Percentiles rank a stretch among this genome's conserved stretches.
phyloP scores from a whole-genome alignment of 2,888 invertebrate genomes.

The Ditula angustiorana region DNA sequence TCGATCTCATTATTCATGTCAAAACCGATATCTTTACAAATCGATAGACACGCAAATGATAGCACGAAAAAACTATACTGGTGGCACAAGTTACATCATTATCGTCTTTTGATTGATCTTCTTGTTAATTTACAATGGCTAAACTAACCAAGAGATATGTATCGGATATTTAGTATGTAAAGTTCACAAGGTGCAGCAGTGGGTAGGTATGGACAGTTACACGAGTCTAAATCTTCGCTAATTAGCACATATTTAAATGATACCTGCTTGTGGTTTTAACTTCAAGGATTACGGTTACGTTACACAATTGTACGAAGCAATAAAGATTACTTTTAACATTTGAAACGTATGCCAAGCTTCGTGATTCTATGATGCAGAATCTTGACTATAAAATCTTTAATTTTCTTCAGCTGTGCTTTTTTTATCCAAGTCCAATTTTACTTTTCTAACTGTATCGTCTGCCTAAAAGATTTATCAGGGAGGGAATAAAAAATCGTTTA shows the following conservation, averaged over 20 bases:
- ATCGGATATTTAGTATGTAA: neutral
- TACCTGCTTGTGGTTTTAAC: slow-evolving; percentile 16
- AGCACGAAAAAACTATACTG: slow-evolving; percentile 19
- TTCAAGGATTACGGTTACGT: slow-evolving; percentile 27
- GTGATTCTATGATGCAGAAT: neutral
- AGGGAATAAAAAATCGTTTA: too few species aligned
- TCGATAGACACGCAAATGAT: slow-evolving; percentile 26
- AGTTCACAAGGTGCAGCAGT: neutral
- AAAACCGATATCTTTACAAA: slow-evolving; percentile 27
- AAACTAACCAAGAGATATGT: neutral
- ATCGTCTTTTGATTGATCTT: slow-evolving; percentile 20
- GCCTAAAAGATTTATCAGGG: too few species aligned
- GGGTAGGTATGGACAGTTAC: neutral
- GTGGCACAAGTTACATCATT: neutral
- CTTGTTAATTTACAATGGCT: slow-evolving; percentile 11
- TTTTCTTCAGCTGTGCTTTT: too few species aligned
- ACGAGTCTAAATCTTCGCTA: slow-evolving; percentile 13
- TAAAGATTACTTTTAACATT: slow-evolving; percentile 2
- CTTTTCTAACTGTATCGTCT: too few species aligned
- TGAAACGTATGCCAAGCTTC: neutral
- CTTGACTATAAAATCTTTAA: neutral
- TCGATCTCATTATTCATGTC: slow-evolving; percentile 30
- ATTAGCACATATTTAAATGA: slow-evolving; percentile 22
- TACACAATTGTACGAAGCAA: neutral
- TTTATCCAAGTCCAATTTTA: too few species aligned